Evolutionary conservation across 1,140 invertebrate species (phyloP).

Genomic region (Wiebesia pumilae): DNA sequence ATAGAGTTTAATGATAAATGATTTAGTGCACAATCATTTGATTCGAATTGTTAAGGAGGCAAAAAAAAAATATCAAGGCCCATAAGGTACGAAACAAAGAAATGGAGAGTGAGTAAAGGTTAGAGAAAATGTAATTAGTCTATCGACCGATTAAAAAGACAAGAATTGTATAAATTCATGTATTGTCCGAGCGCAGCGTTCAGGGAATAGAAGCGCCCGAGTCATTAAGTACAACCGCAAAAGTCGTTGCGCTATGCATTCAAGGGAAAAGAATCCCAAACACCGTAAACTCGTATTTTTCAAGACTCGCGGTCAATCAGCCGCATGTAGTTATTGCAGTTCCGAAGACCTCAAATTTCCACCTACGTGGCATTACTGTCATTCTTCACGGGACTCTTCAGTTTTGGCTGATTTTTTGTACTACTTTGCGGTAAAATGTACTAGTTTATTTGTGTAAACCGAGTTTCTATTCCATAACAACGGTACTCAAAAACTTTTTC

Average conservation of each 20-base stretch:
- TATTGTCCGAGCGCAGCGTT: neutral
- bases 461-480: conserved; percentile 44
- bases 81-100: too few species aligned
- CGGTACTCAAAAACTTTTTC: neutral
- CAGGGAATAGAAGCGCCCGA: conserved; percentile 57
- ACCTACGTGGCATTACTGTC: neutral
- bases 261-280: conserved; percentile 53
- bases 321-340: neutral
- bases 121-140: too few species aligned
- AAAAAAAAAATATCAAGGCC: too few species aligned
- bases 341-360: neutral
- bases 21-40: too few species aligned
- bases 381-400: conserved; percentile 16
- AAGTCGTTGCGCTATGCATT: conserved; percentile 57
- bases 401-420: conserved; percentile 36
- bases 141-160: too few species aligned
- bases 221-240: conserved; percentile 41
- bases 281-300: conserved; percentile 50
- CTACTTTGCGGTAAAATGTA: neutral
- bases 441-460: neutral
- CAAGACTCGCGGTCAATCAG: neutral
- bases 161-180: too few species aligned
- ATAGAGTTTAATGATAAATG: too few species aligned
- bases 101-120: too few species aligned
- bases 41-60: too few species aligned